Evolutionary conservation across 2,888 invertebrate species (phyloP).

Genomic region (Nineta flava): DNA sequence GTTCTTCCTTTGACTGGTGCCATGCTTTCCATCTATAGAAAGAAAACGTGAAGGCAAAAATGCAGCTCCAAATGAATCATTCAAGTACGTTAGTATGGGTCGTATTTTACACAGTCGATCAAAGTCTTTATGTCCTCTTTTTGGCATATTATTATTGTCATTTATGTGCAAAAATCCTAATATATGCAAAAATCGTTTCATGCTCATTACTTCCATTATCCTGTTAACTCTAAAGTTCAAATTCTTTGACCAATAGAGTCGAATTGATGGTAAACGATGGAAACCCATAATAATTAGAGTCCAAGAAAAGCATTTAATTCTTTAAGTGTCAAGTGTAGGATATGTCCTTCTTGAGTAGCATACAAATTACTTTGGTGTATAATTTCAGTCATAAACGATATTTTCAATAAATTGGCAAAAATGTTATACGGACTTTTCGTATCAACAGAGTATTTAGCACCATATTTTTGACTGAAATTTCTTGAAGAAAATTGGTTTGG

Average conservation of each 20-base stretch:
- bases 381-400: background rate
- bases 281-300: background rate
- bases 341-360: background rate
- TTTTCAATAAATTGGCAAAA: background rate
- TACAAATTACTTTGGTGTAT: background rate
- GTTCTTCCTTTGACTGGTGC: conserved; percentile 12
- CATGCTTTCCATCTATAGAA: conserved; percentile 7
- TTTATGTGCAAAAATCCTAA: background rate
- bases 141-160: background rate
- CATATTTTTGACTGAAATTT: background rate
- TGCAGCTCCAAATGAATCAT: background rate
- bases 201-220: background rate
- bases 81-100: background rate
- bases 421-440: background rate
- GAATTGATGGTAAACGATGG: background rate
- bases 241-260: background rate
- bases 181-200: background rate
- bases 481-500: background rate
- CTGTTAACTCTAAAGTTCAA: background rate
- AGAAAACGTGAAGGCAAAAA: background rate
- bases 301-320: conserved; percentile 1
- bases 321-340: background rate
- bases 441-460: background rate
- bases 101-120: background rate
- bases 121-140: background rate